Percentiles rank a stretch among this genome's conserved stretches.
These are phyloP conservation scores for Carassius gibelio DNA, from an alignment of 2,113 vertebrate genomes.

Conservation along the genomic window DNA sequence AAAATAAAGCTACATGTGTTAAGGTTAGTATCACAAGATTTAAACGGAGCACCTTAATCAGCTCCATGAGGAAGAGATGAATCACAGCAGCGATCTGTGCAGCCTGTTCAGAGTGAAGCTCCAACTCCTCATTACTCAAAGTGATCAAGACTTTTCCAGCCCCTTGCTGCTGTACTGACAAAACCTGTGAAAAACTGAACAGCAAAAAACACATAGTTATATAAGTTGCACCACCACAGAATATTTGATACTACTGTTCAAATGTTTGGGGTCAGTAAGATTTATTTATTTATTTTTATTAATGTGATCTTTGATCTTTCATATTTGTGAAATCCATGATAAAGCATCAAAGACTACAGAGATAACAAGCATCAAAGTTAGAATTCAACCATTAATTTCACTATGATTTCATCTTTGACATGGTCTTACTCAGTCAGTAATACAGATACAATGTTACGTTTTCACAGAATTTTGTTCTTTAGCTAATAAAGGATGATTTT, in stretches of 20 bases:
- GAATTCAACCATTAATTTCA: too few relatives aligned
- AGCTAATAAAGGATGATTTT: too few relatives aligned
- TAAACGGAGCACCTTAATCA: constrained; percentile 78
- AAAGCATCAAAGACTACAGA: too few relatives aligned
- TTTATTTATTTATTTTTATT: too few relatives aligned
- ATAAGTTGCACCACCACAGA: not conserved
- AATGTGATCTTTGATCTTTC: too few relatives aligned
- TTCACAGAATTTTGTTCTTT: too few relatives aligned
- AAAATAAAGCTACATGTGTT: not conserved
- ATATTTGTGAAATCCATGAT: too few relatives aligned
- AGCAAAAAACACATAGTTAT: not conserved
- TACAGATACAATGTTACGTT: too few relatives aligned
- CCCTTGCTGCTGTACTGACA: constrained; percentile 78
- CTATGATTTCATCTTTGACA: too few relatives aligned
- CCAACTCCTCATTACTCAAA: constrained; percentile 80
- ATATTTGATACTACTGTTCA: not conserved
- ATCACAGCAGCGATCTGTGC: constrained; percentile 79
- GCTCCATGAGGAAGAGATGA: constrained; percentile 80
- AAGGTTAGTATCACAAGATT: not conserved
- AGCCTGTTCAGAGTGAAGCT: constrained; percentile 77
- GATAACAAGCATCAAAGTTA: too few relatives aligned
- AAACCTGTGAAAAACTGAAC: constrained; percentile 88
- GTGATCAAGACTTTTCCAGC: constrained; percentile 73
- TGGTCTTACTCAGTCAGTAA: too few relatives aligned
- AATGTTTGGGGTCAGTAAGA: too few relatives aligned